phyloP scores from a whole-genome alignment of 2,888 invertebrate genomes.

The Theretra japonica region DNA sequence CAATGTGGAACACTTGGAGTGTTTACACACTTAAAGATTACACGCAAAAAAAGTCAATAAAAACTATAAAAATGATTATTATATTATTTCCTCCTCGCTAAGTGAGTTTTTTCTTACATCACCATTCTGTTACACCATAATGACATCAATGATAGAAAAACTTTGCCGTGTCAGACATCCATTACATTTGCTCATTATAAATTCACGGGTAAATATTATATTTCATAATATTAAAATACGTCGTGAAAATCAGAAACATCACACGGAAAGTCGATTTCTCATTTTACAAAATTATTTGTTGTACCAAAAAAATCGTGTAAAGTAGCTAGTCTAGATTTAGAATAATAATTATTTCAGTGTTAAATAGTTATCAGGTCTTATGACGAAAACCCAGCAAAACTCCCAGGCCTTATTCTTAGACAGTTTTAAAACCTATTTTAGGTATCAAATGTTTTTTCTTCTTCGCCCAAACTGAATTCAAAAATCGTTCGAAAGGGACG shows the following conservation, averaged over 20 bases:
- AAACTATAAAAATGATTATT: not conserved
- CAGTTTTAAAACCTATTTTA: too few relatives aligned
- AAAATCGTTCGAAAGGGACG: too few relatives aligned
- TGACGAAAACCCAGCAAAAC: too few relatives aligned
- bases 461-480: too few relatives aligned
- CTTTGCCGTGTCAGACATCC: not conserved
- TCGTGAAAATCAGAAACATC: not conserved
- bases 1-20: not conserved
- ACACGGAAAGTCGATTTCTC: too few relatives aligned
- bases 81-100: not conserved
- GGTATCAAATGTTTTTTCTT: too few relatives aligned
- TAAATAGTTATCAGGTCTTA: too few relatives aligned
- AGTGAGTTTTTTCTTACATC: not conserved
- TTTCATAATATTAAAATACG: slow-evolving; percentile 6
- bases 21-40: not conserved
- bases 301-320: too few relatives aligned
- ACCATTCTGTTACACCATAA: not conserved
- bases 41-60: not conserved
- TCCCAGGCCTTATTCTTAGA: too few relatives aligned
- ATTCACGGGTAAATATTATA: not conserved
- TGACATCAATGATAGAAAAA: not conserved
- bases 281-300: too few relatives aligned
- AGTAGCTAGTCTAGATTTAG: too few relatives aligned
- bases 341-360: too few relatives aligned
- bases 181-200: not conserved